These are phyloP conservation scores for Eucera pruinosa DNA, from an alignment of 2,888 invertebrate genomes.

Conservation along the genomic window DNA sequence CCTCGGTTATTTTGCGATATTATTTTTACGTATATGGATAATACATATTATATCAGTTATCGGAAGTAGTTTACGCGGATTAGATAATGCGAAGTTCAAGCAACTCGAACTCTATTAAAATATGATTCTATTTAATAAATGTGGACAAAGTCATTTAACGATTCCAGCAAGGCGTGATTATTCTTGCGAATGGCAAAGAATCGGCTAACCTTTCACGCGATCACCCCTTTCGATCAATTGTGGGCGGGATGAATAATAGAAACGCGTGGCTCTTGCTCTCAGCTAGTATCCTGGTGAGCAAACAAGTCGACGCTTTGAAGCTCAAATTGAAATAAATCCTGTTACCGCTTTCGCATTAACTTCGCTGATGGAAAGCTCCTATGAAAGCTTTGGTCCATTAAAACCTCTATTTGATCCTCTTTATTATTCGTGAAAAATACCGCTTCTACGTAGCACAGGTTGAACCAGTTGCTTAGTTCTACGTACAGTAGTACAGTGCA, in stretches of 20 bases:
- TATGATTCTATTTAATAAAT: no score
- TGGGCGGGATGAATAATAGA: slow-evolving; percentile 52
- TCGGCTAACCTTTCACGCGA: slow-evolving; percentile 13
- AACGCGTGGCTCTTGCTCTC: slow-evolving; percentile 52
- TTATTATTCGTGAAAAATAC: not conserved
- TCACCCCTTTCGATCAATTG: slow-evolving; percentile 39
- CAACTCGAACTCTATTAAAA: no score
- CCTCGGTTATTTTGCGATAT: no score
- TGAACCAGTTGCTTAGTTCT: not conserved
- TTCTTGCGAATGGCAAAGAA: not conserved
- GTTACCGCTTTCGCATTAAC: slow-evolving; percentile 64
- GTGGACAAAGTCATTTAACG: no score
- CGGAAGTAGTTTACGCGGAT: no score
- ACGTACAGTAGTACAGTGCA: no score
- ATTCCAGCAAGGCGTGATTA: no score
- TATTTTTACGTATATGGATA: no score
- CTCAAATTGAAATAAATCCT: slow-evolving; percentile 80
- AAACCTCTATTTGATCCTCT: slow-evolving; percentile 10
- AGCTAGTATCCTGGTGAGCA: slow-evolving; percentile 78
- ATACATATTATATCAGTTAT: no score
- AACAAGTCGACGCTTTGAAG: slow-evolving; percentile 81
- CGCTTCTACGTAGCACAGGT: no score
- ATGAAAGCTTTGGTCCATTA: not conserved
- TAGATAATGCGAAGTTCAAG: no score
- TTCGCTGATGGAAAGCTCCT: not conserved